Percentiles rank a stretch among this genome's conserved stretches.
Conservation (phyloP, 2,113 vertebrate species). For the Centropus bengalensis region DNA sequence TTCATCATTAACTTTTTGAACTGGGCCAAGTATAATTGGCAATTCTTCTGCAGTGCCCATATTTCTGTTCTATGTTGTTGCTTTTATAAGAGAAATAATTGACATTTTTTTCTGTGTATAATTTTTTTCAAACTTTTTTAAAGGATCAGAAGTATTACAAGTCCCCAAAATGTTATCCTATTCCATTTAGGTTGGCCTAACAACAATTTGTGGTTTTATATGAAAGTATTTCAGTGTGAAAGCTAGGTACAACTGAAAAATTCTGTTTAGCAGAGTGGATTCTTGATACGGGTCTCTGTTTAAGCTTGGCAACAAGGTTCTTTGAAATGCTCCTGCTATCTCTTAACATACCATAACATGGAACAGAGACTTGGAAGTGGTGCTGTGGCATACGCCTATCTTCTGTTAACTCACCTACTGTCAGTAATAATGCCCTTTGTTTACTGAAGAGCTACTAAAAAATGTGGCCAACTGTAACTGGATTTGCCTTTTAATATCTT, state of each 20-base stretch:
- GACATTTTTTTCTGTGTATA: neutral
- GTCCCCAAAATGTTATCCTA: neutral
- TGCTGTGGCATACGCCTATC: neutral
- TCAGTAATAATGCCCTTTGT: constrained; percentile 25
- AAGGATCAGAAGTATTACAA: constrained; percentile 3
- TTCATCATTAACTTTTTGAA: constrained; percentile 64
- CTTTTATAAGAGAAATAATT: constrained; percentile 57
- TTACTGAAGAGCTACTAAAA: constrained; percentile 50
- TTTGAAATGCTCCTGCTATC: neutral
- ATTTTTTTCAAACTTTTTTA: neutral
- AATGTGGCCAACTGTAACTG: constrained; percentile 40
- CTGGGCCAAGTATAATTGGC: constrained; percentile 33
- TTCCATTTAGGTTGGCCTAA: neutral
- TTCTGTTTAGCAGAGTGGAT: neutral
- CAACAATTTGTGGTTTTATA: neutral
- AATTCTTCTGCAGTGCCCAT: constrained; percentile 21
- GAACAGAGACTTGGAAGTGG: neutral
- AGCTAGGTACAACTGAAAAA: neutral
- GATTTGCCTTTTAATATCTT: constrained; percentile 42
- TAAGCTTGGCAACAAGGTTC: neutral
- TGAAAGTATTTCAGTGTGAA: neutral
- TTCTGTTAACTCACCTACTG: constrained; percentile 19
- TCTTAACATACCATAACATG: neutral
- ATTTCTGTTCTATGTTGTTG: constrained; percentile 46
- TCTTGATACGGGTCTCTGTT: neutral